These are phyloP conservation scores for Drosophila auraria DNA, from an alignment of 1,140 invertebrate genomes.

Conservation along the genomic window DNA sequence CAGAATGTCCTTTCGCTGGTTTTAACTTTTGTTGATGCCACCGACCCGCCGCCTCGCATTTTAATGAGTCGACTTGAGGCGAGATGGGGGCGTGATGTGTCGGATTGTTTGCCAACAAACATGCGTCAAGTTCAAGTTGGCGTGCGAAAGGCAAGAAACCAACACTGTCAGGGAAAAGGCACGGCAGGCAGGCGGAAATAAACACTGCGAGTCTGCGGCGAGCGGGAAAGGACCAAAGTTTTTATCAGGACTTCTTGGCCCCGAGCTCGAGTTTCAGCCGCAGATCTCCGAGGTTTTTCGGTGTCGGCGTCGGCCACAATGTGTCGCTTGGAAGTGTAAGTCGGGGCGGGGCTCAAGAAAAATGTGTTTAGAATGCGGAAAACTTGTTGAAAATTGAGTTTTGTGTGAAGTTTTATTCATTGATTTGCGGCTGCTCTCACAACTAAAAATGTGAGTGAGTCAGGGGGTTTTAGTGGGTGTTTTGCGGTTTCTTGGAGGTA, in stretches of 20 bases:
- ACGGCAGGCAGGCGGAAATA: constrained; percentile 16
- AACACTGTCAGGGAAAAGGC: constrained; percentile 25
- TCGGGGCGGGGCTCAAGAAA: constrained; percentile 40
- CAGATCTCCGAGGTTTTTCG: constrained; percentile 36
- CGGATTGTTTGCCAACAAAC: constrained; percentile 79
- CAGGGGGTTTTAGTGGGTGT: constrained; percentile 8
- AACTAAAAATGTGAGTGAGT: constrained; percentile 8
- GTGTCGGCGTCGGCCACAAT: constrained; percentile 43
- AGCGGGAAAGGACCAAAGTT: constrained; percentile 50
- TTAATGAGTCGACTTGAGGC: constrained; percentile 64
- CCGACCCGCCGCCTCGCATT: constrained; percentile 75
- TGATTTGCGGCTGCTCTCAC: constrained; percentile 55
- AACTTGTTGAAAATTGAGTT: constrained; percentile 80
- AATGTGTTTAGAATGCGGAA: constrained; percentile 79
- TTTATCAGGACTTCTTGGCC: constrained; percentile 79
- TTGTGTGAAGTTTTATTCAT: constrained; percentile 72
- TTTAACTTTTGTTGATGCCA: constrained; percentile 74
- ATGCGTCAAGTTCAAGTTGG: constrained; percentile 78
- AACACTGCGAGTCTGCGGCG: constrained; percentile 11
- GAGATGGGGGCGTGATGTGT: constrained; percentile 42
- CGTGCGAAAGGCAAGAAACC: constrained; percentile 48
- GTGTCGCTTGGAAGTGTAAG: constrained; percentile 41
- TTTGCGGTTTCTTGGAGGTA: constrained; percentile 16
- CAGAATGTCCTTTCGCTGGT: constrained; percentile 38
- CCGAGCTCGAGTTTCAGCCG: constrained; percentile 57